phyloP scores from a whole-genome alignment of 1,140 invertebrate genomes.

The Leptopilina clavipes region DNA sequence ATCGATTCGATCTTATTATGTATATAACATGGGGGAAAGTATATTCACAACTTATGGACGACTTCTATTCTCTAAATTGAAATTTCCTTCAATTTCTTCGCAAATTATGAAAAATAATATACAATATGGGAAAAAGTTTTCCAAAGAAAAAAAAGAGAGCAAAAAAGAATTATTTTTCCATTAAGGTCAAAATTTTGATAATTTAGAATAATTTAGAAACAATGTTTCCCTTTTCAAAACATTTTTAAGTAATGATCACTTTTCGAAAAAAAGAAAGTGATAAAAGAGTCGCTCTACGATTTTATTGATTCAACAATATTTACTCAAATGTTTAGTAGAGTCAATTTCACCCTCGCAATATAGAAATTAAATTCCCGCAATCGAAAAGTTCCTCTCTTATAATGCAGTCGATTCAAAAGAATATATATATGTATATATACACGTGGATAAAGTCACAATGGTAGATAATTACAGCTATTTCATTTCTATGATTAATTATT shows the following conservation, averaged over 20 bases:
- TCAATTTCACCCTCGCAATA: not conserved
- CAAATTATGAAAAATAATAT: not conserved
- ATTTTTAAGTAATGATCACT: too few species aligned
- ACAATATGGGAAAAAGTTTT: too few species aligned
- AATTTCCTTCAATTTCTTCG: not conserved
- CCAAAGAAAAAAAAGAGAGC: not conserved
- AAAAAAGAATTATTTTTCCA: too few species aligned
- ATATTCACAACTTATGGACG: not conserved
- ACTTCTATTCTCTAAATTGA: not conserved
- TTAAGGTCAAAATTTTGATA: too few species aligned
- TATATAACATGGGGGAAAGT: not conserved
- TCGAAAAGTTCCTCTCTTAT: not conserved
- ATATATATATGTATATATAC: not conserved
- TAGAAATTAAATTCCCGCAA: not conserved
- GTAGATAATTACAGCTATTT: constrained; percentile 24
- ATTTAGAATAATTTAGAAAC: too few species aligned
- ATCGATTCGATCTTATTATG: constrained; percentile 16
- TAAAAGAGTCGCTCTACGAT: not conserved
- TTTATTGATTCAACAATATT: constrained; percentile 27
- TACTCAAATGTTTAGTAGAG: not conserved
- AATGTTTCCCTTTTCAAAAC: too few species aligned
- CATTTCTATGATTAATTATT: constrained; percentile 26
- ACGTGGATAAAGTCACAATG: not conserved
- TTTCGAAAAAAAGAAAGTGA: too few species aligned
- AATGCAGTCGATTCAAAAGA: not conserved